A percentile compares a stretch with the other conserved stretches of the same genome.
Conservation (phyloP, 2,797 vertebrate genomes). For the Nannoperca australis region DNA sequence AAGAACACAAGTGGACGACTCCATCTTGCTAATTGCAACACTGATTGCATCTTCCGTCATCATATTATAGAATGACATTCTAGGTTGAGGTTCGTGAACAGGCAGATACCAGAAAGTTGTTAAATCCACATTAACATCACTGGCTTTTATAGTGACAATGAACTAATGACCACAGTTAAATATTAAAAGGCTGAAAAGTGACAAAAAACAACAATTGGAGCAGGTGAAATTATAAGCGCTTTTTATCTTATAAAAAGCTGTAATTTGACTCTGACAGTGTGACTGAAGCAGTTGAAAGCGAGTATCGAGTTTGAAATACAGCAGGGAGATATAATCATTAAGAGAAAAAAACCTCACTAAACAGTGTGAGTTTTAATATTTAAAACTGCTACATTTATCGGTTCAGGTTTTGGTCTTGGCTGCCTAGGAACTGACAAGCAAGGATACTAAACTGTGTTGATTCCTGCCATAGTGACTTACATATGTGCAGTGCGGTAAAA, state of each 20-base stretch:
- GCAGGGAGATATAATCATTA: background rate
- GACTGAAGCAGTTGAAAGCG: constrained; percentile 5
- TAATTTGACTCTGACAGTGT: constrained; percentile 6
- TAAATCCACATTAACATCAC: constrained; percentile 36
- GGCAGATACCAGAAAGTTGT: constrained; percentile 14
- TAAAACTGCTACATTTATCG: background rate
- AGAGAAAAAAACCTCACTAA: background rate
- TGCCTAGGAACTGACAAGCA: background rate
- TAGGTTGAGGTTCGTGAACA: constrained; percentile 44
- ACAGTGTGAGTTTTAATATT: background rate
- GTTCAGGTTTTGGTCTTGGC: background rate
- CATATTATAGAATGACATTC: constrained; percentile 54
- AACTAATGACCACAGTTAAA: background rate
- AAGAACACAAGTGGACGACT: constrained; percentile 67
- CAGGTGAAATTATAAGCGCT: background rate
- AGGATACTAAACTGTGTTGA: background rate
- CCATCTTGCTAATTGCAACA: constrained; percentile 69
- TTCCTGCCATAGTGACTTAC: background rate
- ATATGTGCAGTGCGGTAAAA: background rate
- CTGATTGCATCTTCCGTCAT: constrained; percentile 75
- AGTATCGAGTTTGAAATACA: constrained; percentile 13
- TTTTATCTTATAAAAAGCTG: constrained; percentile 14
- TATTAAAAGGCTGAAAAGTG: constrained; percentile 11
- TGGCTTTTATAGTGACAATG: background rate
- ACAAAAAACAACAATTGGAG: constrained; percentile 3